Evolutionary conservation across 2,888 invertebrate species (phyloP), one percentile per base, ranked within the genome.

Genomic region (Nemoura dubitans): DNA sequence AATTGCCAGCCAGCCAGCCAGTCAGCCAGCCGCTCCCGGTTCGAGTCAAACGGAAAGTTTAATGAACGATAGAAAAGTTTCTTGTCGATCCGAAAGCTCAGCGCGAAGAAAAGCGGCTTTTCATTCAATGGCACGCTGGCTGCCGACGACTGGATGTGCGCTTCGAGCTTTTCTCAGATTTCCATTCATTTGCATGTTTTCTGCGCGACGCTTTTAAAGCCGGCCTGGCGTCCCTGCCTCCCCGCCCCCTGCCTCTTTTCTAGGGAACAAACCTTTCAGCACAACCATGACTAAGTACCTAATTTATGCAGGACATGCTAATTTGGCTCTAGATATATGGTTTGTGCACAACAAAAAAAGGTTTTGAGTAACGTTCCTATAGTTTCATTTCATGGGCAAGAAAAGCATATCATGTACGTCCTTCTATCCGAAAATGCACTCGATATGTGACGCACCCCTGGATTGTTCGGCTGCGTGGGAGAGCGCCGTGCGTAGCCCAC

Each of bases 61-160:
- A 36, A 36, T 36, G 36, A 36, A 36, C 36, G 10, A 10, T 3
- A 1, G 59, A 10, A 59, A 59, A 59, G 59, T 59, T 59, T 59
- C 59, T 59, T 59, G 59, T 59, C 59, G 21, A 59, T 59, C 59
- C 59, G 59, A 21, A 21, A 10, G 21, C 59, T 14, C 59, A 14
- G 59, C 59, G 59, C 59, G 59, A 59, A 59, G 59, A 59, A 59
- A 59, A 59, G 59, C 59, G 59, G 59, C 59, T 59, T 59, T 21
- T 21, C 59, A 59, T 59, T 59, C 59, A 16, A 10, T 10, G 10
- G n/a, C n/a, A n/a, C n/a, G n/a, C n/a, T n/a, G n/a, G n/a, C n/a
- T n/a, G n/a, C n/a, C n/a, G n/a, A n/a, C n/a, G n/a, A n/a, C n/a
- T n/a, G n/a, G n/a, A n/a, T n/a, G n/a, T n/a, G n/a, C n/a, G n/a